phyloP scores from a whole-genome alignment of 1,140 invertebrate genomes.

The Mesaphorura yosii region DNA sequence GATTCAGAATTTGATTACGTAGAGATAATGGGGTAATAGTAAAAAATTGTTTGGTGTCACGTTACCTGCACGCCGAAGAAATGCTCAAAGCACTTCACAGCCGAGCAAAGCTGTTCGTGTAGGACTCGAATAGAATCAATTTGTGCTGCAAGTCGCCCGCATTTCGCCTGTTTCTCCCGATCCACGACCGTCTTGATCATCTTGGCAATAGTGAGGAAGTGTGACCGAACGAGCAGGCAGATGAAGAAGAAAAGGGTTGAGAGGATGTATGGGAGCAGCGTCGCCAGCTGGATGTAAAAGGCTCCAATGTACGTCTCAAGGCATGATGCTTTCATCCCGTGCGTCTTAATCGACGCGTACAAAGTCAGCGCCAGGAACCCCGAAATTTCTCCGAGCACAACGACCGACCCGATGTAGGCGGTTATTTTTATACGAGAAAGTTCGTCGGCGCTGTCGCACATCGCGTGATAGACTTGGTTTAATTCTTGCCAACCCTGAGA shows the following conservation, averaged over 20 bases:
- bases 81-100: slow-evolving; percentile 20
- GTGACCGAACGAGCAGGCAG: slow-evolving; percentile 22
- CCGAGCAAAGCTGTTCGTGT: slow-evolving; percentile 24
- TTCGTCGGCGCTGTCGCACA: slow-evolving; percentile 22
- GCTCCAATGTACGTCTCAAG: slow-evolving; percentile 6
- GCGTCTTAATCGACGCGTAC: neutral
- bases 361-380: slow-evolving; percentile 13
- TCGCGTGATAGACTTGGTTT: slow-evolving; percentile 19
- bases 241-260: slow-evolving; percentile 22
- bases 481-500: slow-evolving; percentile 21
- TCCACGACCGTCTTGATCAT: slow-evolving; percentile 19
- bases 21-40: too few relatives aligned
- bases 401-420: slow-evolving; percentile 8
- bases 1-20: slow-evolving; percentile 1
- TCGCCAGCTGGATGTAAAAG: slow-evolving; percentile 9
- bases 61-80: slow-evolving; percentile 27
- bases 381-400: slow-evolving; percentile 5
- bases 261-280: slow-evolving; percentile 17
- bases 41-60: too few relatives aligned
- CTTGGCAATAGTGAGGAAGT: slow-evolving; percentile 23
- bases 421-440: slow-evolving; percentile 19
- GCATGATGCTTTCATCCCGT: slow-evolving; percentile 8
- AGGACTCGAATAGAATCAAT: slow-evolving; percentile 24
- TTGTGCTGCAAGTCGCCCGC: slow-evolving; percentile 9
- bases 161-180: slow-evolving; percentile 3